A percentile compares a stretch with the other conserved stretches of the same genome.
phyloP scores from a whole-genome alignment of 1,140 invertebrate species.

The Papilio helenus region DNA sequence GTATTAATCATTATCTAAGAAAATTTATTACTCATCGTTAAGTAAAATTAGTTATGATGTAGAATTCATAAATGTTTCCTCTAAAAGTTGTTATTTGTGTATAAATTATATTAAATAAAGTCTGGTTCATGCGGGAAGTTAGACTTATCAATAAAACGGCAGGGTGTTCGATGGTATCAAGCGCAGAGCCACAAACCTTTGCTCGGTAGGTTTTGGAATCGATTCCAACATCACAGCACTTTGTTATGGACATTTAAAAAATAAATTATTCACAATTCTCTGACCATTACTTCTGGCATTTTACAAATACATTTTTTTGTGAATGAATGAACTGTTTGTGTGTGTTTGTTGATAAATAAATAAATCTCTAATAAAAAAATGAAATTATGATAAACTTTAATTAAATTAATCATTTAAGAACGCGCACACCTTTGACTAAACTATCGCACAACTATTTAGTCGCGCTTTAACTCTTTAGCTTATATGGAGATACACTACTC shows the following conservation, averaged over 20 bases:
- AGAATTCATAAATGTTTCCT: constrained; percentile 5
- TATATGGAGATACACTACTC: too few relatives aligned
- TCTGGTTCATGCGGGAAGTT: constrained; percentile 80
- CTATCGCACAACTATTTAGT: too few relatives aligned
- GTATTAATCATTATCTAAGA: constrained; percentile 8
- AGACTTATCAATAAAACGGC: constrained; percentile 81
- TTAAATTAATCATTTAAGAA: too few relatives aligned
- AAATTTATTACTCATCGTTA: constrained; percentile 18
- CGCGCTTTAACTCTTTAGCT: neutral
- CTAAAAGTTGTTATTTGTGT: constrained; percentile 52
- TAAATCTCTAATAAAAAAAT: too few relatives aligned
- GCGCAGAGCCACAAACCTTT: constrained; percentile 66
- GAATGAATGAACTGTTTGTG: neutral
- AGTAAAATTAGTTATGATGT: constrained; percentile 16
- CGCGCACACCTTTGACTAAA: too few relatives aligned
- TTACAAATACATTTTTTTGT: neutral
- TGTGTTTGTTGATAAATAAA: too few relatives aligned
- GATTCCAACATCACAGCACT: constrained; percentile 61
- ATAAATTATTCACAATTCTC: constrained; percentile 58
- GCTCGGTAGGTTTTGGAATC: constrained; percentile 64
- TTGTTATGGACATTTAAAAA: constrained; percentile 66
- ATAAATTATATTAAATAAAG: constrained; percentile 78
- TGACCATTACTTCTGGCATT: constrained; percentile 19
- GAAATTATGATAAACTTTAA: too few relatives aligned
- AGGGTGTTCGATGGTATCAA: constrained; percentile 77